Percentiles rank a stretch among this genome's conserved stretches.
Conservation (phyloP, 2,797 vertebrate species). For the Coendou prehensilis region DNA sequence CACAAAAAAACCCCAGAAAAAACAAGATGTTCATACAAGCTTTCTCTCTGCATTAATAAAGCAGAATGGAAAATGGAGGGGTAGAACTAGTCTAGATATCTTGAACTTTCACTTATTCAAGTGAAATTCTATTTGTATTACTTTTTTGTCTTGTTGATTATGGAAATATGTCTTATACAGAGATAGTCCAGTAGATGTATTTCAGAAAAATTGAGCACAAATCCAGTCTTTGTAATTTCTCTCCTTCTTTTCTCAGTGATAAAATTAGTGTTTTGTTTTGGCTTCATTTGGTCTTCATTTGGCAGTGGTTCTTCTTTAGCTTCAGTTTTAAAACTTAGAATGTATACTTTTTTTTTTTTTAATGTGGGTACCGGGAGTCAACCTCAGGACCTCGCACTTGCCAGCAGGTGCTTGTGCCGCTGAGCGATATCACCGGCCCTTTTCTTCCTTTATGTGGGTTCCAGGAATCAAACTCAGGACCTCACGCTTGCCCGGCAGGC, state of each 20-base stretch:
- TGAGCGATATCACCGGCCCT: too few relatives aligned
- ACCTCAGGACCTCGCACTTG: too few relatives aligned
- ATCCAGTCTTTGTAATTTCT: not conserved
- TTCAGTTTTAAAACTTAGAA: not conserved
- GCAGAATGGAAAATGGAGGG: not conserved
- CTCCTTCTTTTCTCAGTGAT: not conserved
- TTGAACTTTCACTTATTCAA: not conserved
- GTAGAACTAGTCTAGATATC: not conserved
- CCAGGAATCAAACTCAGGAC: too few relatives aligned
- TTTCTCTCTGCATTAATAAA: not conserved
- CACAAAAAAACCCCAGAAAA: too few relatives aligned
- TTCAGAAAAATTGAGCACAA: conserved; percentile 49
- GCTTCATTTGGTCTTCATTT: not conserved
- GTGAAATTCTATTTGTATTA: not conserved
- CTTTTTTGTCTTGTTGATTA: conserved; percentile 27
- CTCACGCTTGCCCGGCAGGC: too few relatives aligned
- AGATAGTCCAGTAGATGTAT: not conserved
- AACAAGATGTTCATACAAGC: not conserved
- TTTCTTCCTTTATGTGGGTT: too few relatives aligned
- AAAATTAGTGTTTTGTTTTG: conserved; percentile 28
- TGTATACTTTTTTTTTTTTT: not conserved
- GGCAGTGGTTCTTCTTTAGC: not conserved
- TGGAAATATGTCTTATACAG: not conserved
- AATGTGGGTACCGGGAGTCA: too few relatives aligned
- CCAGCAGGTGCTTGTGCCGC: too few relatives aligned